Evolutionary conservation across 2,797 vertebrate species (phyloP), one percentile per base, ranked within the genome.

Genomic region (Hafferia zeledoni): DNA sequence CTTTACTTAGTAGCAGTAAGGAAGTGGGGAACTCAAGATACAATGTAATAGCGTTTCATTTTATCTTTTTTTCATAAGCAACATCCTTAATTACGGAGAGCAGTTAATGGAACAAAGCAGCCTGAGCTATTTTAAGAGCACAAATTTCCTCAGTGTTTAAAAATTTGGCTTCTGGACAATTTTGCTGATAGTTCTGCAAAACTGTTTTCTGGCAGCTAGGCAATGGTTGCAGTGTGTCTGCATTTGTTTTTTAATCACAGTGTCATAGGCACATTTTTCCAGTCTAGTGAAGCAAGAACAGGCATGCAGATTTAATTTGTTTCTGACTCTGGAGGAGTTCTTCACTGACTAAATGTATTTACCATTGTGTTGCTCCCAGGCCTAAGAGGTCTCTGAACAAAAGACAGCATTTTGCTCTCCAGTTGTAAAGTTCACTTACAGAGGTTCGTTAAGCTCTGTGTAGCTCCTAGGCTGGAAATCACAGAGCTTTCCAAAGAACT

Each of bases 211-310:
- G 95, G 91, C 88, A 87, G 80, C 82, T 77, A 65, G 19, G 83
- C 81, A 69, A 64, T 56, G 47, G 50, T 85, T 86, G 85, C 55
- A 92, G 67, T 37, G 60, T 85, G 70, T 71, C 67, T 83, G 22
- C 74, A 56, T 90, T 91, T 93, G 75, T 56, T 90, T 95, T 95
- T 92, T 91, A 96, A 95, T 93, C 68, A 95, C 76, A 44, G 89
- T 92, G 92, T 90, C 90, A 91, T 83, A 78, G 49, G 13, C 60
- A 50, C 52, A 50, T 95, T 95, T 95, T 96, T 95, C 87, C 67
- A 95, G 91, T 53, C 77, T 63, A 90, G 44, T 74, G 94, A 95
- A 95, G 94, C 88, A 82, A 87, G 77, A 86, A 93, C 52, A 77
- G 27, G 86, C 39, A 46, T 59, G 41, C 70, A 87, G 86, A 89